Evolutionary conservation across 2,797 vertebrate species (phyloP), one percentile per base, ranked within the genome.

Genomic region (Liparis tanakae): DNA sequence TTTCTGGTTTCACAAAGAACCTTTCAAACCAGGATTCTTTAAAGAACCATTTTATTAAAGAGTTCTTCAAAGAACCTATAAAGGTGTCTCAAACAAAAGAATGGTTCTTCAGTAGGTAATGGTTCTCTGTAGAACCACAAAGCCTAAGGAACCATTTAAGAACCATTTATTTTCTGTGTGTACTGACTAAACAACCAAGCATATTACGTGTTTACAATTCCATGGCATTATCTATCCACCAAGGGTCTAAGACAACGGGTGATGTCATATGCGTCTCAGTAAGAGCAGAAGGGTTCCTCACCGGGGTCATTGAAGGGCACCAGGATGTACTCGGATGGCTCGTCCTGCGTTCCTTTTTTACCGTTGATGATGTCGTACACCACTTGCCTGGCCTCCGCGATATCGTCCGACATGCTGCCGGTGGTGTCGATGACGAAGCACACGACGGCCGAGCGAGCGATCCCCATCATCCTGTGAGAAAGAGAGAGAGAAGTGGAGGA

Each of bases 371-470:
- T 91, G 6, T 87, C 1, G 9, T 83, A 63, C 33, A 85, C 72
- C 3, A 89, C 57, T 0, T 30, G 41, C 50, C 81, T 90, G 48
- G 91, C 93, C 39, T 82, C 88, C 0, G 34, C 58, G 0, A 95
- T 94, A 57, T 95, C 92, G 12, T 92, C 77, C 3, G 17, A 0
- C 94, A 95, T 95, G 33, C 94, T 95, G 66, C 91, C 92, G 0
- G 93, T 95, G 37, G 93, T 94, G 86, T 95, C 94, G 33, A 95
- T 94, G 7, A 95, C 94, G 67, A 95, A 95, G 68, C 86, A 89
- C 30, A 95, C 53, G 0, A 93, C 91, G 6, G 93, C 79, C 5
- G 93, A 89, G 13, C 93, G 92, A 2, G 86, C 89, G 5, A 95
- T 92, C 10, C 93, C 94, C 91, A 95, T 86, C 88, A 94, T 71